A percentile compares a stretch with the other conserved stretches of the same genome.
Evolutionary conservation across 1,140 invertebrate species (phyloP).

Genomic region (Drosophila virilis): DNA sequence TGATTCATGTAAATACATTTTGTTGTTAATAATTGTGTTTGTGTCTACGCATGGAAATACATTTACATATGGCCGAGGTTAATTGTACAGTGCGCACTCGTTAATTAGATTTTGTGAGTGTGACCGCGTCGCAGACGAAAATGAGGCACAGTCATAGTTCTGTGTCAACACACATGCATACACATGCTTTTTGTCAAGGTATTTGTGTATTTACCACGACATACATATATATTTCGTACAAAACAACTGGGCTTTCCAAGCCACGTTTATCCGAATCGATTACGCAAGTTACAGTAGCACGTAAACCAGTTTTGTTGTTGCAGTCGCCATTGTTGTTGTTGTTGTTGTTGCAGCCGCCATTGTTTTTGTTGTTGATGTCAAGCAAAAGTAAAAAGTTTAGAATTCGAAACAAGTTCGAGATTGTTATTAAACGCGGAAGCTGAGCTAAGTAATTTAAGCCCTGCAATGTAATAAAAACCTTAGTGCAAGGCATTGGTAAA

Average conservation of each 20-base stretch:
- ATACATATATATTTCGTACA: background rate
- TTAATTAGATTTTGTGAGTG: constrained; percentile 68
- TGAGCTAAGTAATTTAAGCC: constrained; percentile 40
- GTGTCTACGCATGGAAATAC: constrained; percentile 44
- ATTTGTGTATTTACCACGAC: background rate
- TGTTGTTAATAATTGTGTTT: constrained; percentile 27
- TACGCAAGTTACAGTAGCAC: constrained; percentile 58
- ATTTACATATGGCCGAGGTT: constrained; percentile 72
- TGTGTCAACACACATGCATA: constrained; percentile 10
- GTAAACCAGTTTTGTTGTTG: constrained; percentile 65
- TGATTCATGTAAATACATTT: constrained; percentile 52
- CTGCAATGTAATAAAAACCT: constrained; percentile 24
- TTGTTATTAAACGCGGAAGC: constrained; percentile 70
- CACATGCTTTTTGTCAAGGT: background rate
- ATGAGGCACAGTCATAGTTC: constrained; percentile 9
- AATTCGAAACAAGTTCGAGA: constrained; percentile 35
- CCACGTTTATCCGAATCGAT: constrained; percentile 61
- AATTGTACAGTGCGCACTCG: constrained; percentile 68
- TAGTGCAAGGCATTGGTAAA: constrained; percentile 22
- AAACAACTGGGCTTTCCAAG: constrained; percentile 38
- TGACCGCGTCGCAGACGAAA: constrained; percentile 16
- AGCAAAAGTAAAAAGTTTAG: constrained; percentile 58
- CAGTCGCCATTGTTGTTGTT: background rate
- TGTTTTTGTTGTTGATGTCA: constrained; percentile 60
- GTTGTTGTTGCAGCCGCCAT: constrained; percentile 18